Base-by-base conservation (phyloP, 1,140 invertebrate species). In the Leptopilina boulardi region DNA sequence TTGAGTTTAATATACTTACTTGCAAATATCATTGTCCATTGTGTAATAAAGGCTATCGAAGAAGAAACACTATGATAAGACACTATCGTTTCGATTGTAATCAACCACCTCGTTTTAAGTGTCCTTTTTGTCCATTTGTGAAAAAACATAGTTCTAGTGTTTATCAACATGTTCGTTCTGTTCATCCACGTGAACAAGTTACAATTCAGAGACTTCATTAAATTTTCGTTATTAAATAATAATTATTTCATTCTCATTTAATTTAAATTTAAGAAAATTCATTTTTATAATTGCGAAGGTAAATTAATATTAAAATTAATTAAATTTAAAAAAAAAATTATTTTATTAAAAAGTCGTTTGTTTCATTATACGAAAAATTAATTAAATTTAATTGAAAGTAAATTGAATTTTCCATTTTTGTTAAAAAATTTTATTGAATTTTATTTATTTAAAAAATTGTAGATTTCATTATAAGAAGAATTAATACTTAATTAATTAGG, bases 61-160 rank as follows among this genome's bases (percentile, higher is more conserved):
- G 89, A 54, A 77, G 87, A 1, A 89, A 91, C 76, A 91, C 89
- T 1, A 91, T 91, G 89, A 56, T 90, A 77, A 85, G 85, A 70
- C 91, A 92, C 77, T 89, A 87, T 71, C 86, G 89, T 19, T 92
- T 91, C 88, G 93, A 94, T 83, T 94, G 93, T 77, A 93, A 93
- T 11, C 92, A 93, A 79, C 92, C 93, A 70, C 93, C 93, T 3
- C 86, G 92, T 26, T 93, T 92, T 85, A 91, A 92, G 78, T 94
- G 93, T 81, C 92, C 91, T 21, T 89, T 91, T 77, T 93, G 93
- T 82, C 70, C 85, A 0, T 82, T 88, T 21, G 84, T 85, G 82
- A 89, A 87, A 75, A 91, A 91, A 82, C 91, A 90, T 76, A 88
- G 87, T 0, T 90, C 89, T 21, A 91, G 90, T 71, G 85, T 91